Evolutionary conservation across 2,888 invertebrate genomes (phyloP).

Genomic region (Byasa hedistus): DNA sequence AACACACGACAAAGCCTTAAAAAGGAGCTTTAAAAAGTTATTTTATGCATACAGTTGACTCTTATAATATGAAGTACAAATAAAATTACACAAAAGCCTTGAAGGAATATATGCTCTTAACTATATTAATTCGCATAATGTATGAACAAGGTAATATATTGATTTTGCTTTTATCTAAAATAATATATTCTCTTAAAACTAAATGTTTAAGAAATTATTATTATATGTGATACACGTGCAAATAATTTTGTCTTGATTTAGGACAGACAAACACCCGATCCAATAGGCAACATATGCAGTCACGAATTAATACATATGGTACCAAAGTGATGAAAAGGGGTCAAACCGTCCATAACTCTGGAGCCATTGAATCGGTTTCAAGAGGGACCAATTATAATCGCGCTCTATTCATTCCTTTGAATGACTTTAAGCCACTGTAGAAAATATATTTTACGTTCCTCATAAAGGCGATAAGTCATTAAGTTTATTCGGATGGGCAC

Average conservation of each 20-base stretch:
- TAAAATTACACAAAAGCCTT: no score
- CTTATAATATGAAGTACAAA: no score
- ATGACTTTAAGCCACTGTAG: conserved; percentile 43
- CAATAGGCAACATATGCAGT: neutral
- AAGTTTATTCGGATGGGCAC: conserved; percentile 8
- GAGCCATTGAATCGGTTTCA: conserved; percentile 47
- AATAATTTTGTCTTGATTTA: neutral
- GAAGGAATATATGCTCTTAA: no score
- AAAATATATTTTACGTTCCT: conserved; percentile 38
- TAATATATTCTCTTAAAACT: no score
- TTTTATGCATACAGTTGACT: no score
- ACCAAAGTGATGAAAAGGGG: conserved; percentile 37
- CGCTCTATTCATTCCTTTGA: conserved; percentile 52
- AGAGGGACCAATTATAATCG: conserved; percentile 59
- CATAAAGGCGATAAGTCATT: conserved; percentile 37
- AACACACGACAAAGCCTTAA: no score
- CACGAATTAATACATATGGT: neutral
- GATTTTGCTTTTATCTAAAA: no score
- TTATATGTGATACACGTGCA: neutral
- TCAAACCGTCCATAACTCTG: conserved; percentile 50
- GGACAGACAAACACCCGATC: conserved; percentile 13
- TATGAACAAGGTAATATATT: no score
- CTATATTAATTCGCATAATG: no score
- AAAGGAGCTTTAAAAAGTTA: no score
- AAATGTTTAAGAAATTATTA: no score